A percentile compares a stretch with the other conserved stretches of the same genome.
Conservation (phyloP, 2,797 vertebrate species). For the Cercopithecus mitis region DNA sequence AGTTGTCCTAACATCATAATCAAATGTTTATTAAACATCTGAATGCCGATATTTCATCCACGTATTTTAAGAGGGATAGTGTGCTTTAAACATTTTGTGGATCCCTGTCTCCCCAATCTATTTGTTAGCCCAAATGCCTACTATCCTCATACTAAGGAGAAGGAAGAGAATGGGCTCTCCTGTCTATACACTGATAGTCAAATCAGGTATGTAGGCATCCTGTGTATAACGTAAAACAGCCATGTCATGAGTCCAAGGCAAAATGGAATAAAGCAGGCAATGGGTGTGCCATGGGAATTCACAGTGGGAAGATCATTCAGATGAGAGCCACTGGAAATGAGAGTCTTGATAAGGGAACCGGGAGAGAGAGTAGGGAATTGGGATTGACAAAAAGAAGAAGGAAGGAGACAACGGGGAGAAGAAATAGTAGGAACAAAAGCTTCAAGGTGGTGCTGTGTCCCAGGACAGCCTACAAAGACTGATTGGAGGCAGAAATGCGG, state of each 20-base stretch:
- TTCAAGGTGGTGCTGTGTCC: not conserved
- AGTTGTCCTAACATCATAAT: slow-evolving; percentile 10
- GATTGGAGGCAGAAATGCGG: not conserved
- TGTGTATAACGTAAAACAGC: not conserved
- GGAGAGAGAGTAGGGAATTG: not conserved
- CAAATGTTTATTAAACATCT: slow-evolving; percentile 31
- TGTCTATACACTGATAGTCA: not conserved
- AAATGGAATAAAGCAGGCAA: not conserved
- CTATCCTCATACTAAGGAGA: not conserved
- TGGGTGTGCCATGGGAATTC: not conserved
- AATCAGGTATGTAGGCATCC: not conserved
- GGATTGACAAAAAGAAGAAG: not conserved
- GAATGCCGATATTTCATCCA: not conserved
- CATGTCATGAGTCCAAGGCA: not conserved
- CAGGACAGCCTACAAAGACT: not conserved
- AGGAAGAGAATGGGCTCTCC: not conserved
- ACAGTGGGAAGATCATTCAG: not conserved
- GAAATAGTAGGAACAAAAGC: not conserved
- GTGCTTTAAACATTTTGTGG: not conserved
- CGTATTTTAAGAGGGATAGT: not conserved
- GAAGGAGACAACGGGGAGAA: not conserved
- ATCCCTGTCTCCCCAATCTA: not conserved
- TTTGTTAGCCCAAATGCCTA: not conserved
- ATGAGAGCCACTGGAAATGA: not conserved
- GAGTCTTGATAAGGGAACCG: not conserved